Evolutionary conservation across 2,797 vertebrate genomes (phyloP), one percentile per base, ranked within the genome.

Genomic region (Eutrigla gurnardus): DNA sequence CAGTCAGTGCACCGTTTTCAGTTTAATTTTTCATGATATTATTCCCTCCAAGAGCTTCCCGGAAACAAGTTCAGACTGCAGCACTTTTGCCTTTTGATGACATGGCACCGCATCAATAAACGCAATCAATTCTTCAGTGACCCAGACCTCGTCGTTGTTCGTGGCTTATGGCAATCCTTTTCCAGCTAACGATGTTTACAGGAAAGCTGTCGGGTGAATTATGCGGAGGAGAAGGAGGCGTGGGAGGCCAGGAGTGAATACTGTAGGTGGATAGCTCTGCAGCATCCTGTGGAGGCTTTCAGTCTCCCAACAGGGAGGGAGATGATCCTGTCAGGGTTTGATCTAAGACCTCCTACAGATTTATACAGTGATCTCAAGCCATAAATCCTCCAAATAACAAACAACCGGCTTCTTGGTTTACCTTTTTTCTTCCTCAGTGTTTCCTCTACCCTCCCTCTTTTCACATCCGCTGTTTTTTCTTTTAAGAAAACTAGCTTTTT

Each of bases 131-230:
- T 65, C 61, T 55, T 49, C 52, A 6, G 18, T 5, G 54, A 70
- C 42, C 32, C 13, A 33, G 55, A 55, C 39, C 13, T 32, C 17
- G 49, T 39, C 1, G 17, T 13, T 3, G 4, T 0, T 11, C 10
- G 36, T 42, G 36, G 42, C 47, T 63, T 40, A 40, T n/a, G 40
- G 61, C 55, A 66, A 65, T 61, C 45, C 25, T 50, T 76, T 61
- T 37, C 32, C 61, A 73, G 75, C 79, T 73, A 72, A 76, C 7
- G 40, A 62, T 75, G 74, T 72, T 78, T 65, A 52, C 71, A 68
- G 74, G 57, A 25, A 52, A 76, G 69, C 74, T 60, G 77, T 82
- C 59, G 42, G 78, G 62, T 64, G 57, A 78, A 65, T 70, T 8
- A 18, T 32, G 66, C 32, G 7, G 77, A 3, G 7, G 37, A 65